Evolutionary conservation across 2,113 vertebrate genomes (phyloP).

Genomic region (Sceloporus undulatus): DNA sequence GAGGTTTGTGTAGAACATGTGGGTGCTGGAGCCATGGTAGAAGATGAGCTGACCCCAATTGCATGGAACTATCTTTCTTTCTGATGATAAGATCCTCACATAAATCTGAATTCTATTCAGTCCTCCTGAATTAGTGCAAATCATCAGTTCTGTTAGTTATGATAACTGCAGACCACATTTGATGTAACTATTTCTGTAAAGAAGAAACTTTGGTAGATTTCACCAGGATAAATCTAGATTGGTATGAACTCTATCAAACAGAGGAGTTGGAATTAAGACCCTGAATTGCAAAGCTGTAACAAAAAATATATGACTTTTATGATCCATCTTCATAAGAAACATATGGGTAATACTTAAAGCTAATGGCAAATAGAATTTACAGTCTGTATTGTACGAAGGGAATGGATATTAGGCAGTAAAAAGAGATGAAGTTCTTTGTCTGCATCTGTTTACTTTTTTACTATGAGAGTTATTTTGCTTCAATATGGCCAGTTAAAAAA

Average conservation of each 20-base stretch:
- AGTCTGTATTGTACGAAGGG: slow-evolving; percentile 22
- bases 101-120: not conserved
- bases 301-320: not conserved
- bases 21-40: no score
- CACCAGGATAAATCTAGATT: not conserved
- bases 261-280: not conserved
- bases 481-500: slow-evolving; percentile 71
- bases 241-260: not conserved
- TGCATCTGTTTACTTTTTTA: slow-evolving; percentile 72
- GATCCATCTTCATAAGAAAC: not conserved
- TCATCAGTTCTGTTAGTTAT: not conserved
- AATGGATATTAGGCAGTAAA: slow-evolving; percentile 45
- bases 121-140: not conserved
- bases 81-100: not conserved
- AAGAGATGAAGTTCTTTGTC: slow-evolving; percentile 66
- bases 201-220: not conserved
- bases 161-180: not conserved
- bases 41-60: no score
- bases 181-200: not conserved
- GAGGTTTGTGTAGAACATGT: not conserved
- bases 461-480: slow-evolving; percentile 68
- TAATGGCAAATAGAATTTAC: slow-evolving; percentile 25
- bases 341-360: not conserved
- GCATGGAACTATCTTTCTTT: not conserved
- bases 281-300: not conserved